phyloP scores from a whole-genome alignment of 2,888 invertebrate species.

The Dasypolia templi region DNA sequence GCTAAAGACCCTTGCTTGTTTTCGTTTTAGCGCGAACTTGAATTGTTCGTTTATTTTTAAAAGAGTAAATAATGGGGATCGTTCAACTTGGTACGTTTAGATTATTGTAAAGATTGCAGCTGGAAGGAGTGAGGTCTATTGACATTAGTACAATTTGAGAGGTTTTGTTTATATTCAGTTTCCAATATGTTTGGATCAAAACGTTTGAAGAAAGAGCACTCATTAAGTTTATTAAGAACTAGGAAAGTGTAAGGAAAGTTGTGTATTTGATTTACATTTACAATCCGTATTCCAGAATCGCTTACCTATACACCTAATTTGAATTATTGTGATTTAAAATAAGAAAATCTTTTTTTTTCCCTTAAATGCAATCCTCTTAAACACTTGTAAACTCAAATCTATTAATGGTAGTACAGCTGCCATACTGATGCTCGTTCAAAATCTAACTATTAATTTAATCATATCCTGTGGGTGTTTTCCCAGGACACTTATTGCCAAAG shows the following conservation, averaged over 20 bases:
- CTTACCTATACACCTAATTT: background rate
- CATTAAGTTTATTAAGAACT: background rate
- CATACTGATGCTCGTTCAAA: background rate
- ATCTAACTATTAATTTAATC: background rate
- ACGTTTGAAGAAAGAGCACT: background rate
- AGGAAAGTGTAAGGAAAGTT: background rate
- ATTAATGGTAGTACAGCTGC: background rate
- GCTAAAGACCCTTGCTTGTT: constrained; percentile 17
- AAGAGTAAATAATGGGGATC: constrained; percentile 36
- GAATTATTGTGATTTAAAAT: background rate
- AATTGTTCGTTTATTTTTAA: constrained; percentile 44
- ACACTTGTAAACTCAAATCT: background rate
- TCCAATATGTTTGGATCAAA: background rate
- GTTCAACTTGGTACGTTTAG: constrained; percentile 41
- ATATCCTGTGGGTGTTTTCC: background rate
- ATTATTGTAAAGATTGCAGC: constrained; percentile 34
- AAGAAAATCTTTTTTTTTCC: background rate
- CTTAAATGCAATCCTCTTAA: no score
- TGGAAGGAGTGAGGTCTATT: background rate
- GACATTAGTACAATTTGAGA: background rate
- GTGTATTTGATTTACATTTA: background rate
- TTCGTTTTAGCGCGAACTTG: constrained; percentile 28
- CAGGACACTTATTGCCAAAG: background rate
- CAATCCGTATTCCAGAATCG: no score
- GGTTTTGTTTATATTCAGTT: background rate